phyloP scores from a whole-genome alignment of 2,113 vertebrate genomes.

The Clarias macrocephalus region DNA sequence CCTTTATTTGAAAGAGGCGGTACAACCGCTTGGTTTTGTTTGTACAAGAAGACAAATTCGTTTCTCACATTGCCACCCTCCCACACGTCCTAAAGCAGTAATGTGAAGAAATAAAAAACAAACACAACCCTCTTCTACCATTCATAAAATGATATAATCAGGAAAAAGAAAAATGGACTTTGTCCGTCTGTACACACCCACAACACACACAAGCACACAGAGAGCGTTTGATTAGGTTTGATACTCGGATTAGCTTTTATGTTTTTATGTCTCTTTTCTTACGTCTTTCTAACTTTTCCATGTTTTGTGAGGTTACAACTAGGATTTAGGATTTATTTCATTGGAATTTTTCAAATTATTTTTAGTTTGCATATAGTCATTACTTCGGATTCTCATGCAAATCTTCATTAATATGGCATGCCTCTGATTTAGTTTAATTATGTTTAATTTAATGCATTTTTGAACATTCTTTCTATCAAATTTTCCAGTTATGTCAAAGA shows the following conservation, averaged over 20 bases:
- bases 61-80: neutral
- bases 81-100: neutral
- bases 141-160: neutral
- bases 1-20: neutral
- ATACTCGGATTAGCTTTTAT: neutral
- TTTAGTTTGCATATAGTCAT: neutral
- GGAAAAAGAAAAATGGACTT: neutral
- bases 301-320: neutral
- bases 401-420: too few relatives aligned
- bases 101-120: neutral
- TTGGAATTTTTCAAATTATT: neutral
- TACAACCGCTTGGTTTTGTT: neutral
- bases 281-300: neutral
- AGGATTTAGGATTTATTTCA: neutral
- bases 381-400: neutral
- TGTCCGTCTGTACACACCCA: slow-evolving; percentile 1
- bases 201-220: slow-evolving; percentile 7
- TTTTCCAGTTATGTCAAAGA: neutral
- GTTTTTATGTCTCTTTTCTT: neutral
- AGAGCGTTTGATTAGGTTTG: neutral
- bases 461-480: neutral
- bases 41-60: neutral
- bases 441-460: neutral
- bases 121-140: neutral
- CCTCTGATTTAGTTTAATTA: too few relatives aligned